phyloP scores from a whole-genome alignment of 2,888 invertebrate genomes.

The Ceraclea dissimilis region DNA sequence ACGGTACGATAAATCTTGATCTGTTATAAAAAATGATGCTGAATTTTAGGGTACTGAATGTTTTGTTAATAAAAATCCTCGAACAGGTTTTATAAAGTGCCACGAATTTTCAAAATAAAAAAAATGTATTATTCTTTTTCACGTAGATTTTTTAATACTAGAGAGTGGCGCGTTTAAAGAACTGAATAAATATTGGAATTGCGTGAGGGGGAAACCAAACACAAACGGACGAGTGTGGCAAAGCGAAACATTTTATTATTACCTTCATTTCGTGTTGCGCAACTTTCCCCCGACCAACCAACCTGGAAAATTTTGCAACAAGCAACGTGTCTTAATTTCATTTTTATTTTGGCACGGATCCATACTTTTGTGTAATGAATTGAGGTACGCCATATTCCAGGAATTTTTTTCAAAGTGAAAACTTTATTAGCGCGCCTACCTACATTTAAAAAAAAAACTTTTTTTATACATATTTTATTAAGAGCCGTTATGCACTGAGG shows the following conservation, averaged over 20 bases:
- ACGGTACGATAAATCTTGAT: too few relatives aligned
- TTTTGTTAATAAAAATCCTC: too few relatives aligned
- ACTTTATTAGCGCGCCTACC: too few relatives aligned
- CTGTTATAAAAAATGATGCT: too few relatives aligned
- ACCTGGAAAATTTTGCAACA: not conserved
- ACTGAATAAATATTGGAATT: slow-evolving; percentile 17
- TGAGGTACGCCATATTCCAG: not conserved
- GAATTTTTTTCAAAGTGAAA: not conserved
- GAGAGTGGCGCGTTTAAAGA: slow-evolving; percentile 15
- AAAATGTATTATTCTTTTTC: too few relatives aligned
- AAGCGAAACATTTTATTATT: slow-evolving; percentile 24
- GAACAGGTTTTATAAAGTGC: too few relatives aligned
- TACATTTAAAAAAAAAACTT: too few relatives aligned
- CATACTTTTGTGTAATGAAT: not conserved
- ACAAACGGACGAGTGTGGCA: slow-evolving; percentile 20
- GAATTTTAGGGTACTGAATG: too few relatives aligned
- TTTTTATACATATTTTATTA: too few relatives aligned
- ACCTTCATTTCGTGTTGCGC: slow-evolving; percentile 21
- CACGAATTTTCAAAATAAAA: too few relatives aligned
- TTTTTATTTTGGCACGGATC: not conserved
- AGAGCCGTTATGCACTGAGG: too few relatives aligned
- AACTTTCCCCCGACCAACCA: not conserved
- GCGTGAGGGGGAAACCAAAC: slow-evolving; percentile 22
- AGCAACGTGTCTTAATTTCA: not conserved
- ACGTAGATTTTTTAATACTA: too few relatives aligned